A percentile compares a stretch with the other conserved stretches of the same genome.
phyloP scores from a whole-genome alignment of 2,888 invertebrate genomes.

The Phragmatobia fuliginosa region DNA sequence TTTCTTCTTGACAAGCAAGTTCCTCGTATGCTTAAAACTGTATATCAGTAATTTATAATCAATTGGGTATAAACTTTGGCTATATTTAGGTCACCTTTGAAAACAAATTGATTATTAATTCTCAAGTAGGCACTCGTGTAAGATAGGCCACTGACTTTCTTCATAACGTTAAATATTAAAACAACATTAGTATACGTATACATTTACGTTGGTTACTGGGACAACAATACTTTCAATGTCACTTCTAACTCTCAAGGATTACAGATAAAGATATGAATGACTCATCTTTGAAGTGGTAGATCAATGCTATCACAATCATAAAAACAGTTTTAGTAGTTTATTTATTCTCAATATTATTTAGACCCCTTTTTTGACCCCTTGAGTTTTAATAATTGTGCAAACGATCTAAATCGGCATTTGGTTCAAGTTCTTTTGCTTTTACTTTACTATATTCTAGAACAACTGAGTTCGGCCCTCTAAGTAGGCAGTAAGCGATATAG shows the following conservation, averaged over 20 bases:
- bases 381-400: neutral
- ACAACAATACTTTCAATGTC: neutral
- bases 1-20: neutral
- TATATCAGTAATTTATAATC: neutral
- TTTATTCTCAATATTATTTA: neutral
- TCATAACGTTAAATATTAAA: neutral
- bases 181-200: neutral
- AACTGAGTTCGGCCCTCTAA: too few species aligned
- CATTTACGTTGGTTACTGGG: neutral
- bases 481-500: neutral
- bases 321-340: neutral
- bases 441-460: too few species aligned
- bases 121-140: neutral
- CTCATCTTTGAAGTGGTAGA: neutral
- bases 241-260: neutral
- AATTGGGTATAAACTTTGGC: neutral
- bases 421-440: too few species aligned
- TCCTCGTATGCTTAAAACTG: neutral
- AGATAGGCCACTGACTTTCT: neutral
- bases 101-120: constrained; percentile 1
- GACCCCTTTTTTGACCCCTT: neutral
- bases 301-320: neutral
- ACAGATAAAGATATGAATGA: neutral
- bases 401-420: neutral
- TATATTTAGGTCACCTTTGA: constrained; percentile 4